A percentile compares a stretch with the other conserved stretches of the same genome.
Conservation (phyloP, 2,888 invertebrate genomes). For the Arenicola marina region DNA sequence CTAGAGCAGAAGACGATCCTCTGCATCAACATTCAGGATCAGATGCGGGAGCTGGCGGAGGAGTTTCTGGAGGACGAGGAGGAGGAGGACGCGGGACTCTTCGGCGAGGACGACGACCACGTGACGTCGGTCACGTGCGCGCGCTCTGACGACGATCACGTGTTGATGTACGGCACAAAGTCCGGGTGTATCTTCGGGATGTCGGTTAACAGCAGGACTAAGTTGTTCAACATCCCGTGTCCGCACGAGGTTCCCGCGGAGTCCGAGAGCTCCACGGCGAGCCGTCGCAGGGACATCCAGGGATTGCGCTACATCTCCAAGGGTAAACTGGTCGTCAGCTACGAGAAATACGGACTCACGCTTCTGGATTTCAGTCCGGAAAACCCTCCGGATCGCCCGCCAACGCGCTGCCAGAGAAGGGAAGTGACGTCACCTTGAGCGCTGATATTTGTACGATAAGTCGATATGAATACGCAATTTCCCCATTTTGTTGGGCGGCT, state of each 20-base stretch:
- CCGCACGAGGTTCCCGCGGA: slow-evolving; percentile 16
- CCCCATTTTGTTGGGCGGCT: too few species aligned
- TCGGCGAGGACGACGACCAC: slow-evolving; percentile 29
- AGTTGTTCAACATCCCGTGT: slow-evolving; percentile 34
- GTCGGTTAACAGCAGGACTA: slow-evolving; percentile 24
- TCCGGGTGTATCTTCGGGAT: slow-evolving; percentile 35
- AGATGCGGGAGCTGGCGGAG: slow-evolving; percentile 29
- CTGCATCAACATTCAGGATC: slow-evolving; percentile 36
- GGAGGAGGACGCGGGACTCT: slow-evolving; percentile 24
- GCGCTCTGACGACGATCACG: slow-evolving; percentile 19
- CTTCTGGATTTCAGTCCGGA: slow-evolving; percentile 27
- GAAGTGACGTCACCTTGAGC: too few species aligned
- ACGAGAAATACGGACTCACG: slow-evolving; percentile 25
- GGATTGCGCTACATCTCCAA: slow-evolving; percentile 19
- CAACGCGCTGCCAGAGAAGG: slow-evolving; percentile 22
- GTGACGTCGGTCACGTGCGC: slow-evolving; percentile 29
- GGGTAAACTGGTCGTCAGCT: slow-evolving; percentile 22
- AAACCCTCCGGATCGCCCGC: slow-evolving; percentile 30
- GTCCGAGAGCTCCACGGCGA: not conserved
- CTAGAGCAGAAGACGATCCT: slow-evolving; percentile 32
- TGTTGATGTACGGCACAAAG: slow-evolving; percentile 30
- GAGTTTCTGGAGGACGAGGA: slow-evolving; percentile 30
- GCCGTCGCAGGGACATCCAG: too few species aligned
- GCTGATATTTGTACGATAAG: too few species aligned
- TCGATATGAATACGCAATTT: too few species aligned